These are phyloP conservation scores for Heteropelma amictum DNA, from an alignment of 2,888 invertebrate species.

Conservation along the genomic window DNA sequence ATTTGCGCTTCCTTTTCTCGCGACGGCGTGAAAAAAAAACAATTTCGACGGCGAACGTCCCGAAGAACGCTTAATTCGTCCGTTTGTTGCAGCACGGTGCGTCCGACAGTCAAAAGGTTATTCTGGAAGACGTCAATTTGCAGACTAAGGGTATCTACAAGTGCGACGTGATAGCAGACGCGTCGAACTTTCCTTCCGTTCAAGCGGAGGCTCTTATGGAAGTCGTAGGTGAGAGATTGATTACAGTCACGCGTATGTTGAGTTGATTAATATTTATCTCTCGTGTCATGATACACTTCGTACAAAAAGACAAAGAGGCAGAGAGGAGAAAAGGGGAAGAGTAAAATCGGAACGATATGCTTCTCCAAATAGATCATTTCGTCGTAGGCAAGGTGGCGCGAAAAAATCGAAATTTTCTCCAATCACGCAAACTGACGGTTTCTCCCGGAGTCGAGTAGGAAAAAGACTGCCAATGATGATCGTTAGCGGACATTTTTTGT, in stretches of 20 bases:
- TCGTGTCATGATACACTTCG: too few relatives aligned
- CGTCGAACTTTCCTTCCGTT: slow-evolving; percentile 78
- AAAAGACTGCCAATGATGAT: too few relatives aligned
- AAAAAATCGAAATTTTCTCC: too few relatives aligned
- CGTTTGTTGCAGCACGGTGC: slow-evolving; percentile 71
- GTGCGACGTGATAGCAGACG: slow-evolving; percentile 80
- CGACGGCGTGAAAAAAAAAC: background rate
- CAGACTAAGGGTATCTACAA: slow-evolving; percentile 78
- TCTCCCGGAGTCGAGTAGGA: too few relatives aligned
- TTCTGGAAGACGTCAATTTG: slow-evolving; percentile 74
- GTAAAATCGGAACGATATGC: too few relatives aligned
- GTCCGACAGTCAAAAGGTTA: slow-evolving; percentile 74
- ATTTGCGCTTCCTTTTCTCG: background rate
- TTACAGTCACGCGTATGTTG: background rate
- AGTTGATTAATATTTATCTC: too few relatives aligned
- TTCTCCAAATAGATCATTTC: too few relatives aligned
- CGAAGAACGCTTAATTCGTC: slow-evolving; percentile 13
- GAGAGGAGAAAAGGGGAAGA: too few relatives aligned
- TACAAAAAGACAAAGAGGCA: too few relatives aligned
- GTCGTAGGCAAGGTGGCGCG: too few relatives aligned
- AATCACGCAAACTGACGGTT: too few relatives aligned
- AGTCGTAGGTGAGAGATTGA: slow-evolving; percentile 78
- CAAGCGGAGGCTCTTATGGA: slow-evolving; percentile 78
- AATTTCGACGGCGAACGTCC: background rate
- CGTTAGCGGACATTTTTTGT: too few relatives aligned